phyloP scores from a whole-genome alignment of 2,797 vertebrate genomes.

The Balearica regulorum region DNA sequence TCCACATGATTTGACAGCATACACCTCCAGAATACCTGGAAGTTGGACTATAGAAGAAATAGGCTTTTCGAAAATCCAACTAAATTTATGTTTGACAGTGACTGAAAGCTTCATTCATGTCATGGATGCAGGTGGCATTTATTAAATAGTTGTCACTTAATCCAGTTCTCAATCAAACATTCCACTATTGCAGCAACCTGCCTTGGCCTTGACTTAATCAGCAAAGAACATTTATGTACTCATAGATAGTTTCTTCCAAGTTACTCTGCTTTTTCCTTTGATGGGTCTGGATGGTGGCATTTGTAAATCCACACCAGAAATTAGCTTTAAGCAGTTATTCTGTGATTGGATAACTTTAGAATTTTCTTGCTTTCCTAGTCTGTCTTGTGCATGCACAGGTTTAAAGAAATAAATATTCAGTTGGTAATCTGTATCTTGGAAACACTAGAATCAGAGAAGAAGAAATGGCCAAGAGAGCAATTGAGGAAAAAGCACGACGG shows the following conservation, averaged over 20 bases:
- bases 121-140: neutral
- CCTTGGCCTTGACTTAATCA: neutral
- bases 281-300: neutral
- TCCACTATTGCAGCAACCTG: neutral
- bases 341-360: neutral
- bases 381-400: neutral
- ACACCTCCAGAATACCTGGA: neutral
- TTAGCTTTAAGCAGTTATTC: neutral
- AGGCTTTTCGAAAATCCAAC: neutral
- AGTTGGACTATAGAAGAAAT: neutral
- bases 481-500: slow-evolving; percentile 9
- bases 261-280: neutral
- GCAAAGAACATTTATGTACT: neutral
- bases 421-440: neutral
- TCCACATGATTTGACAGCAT: neutral
- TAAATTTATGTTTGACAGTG: neutral
- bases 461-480: slow-evolving; percentile 32
- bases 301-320: neutral
- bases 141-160: neutral
- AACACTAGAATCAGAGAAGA: slow-evolving; percentile 58
- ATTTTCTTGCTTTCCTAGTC: neutral
- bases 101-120: neutral
- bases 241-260: neutral
- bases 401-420: neutral
- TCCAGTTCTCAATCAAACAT: neutral